Base-by-base conservation (phyloP, 2,797 vertebrate species). In the Gadopsis bispinosus region DNA sequence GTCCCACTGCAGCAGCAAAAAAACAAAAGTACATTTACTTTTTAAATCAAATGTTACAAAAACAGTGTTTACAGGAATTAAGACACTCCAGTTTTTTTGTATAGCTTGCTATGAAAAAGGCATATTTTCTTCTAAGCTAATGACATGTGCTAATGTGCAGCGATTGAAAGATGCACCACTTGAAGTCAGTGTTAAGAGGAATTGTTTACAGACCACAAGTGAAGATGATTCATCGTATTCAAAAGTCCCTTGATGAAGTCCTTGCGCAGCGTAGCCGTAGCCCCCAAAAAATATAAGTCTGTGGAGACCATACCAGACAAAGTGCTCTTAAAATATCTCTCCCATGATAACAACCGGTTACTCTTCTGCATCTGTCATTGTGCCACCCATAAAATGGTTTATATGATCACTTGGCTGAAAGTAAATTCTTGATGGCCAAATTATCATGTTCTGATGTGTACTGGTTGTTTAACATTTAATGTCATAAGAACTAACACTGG, bases 231-330 rank as follows among this genome's bases (percentile, higher is more conserved):
- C 97, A 69, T 99, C 98, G 16, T 96, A 97, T 89, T 98, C 97
- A 89, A 99, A 99, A 0, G 95, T 97, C 83, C 98, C 98, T 50
- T 93, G 87, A 82, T 97, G 96, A 45, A 93, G 90, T 50, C 95
- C 96, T 85, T 96, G 96, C 39, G 96, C 96, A 59, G 95, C 95
- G 53, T 98, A 99, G 41, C 98, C 98, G 43, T 99, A 99, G n/a
- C 98, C 98, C n/a, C 98, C 98, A 86, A 99, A 99, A 94, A 96
- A 99, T 81, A 98, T 93, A 20, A 99, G 91, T 90, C 98, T 99
- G 91, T n/a, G 67, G 60, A 69, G 14, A 69, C 11, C 73, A 50
- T 8, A 56, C 22, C 17, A 65, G 22, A 73, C 5, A 35, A 75
- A 29, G 60, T 1, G 48, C 29, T 37, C 6, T 31, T 1, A 59